Conservation (phyloP, 2,797 vertebrate genomes). For the Hemitrygon akajei region DNA sequence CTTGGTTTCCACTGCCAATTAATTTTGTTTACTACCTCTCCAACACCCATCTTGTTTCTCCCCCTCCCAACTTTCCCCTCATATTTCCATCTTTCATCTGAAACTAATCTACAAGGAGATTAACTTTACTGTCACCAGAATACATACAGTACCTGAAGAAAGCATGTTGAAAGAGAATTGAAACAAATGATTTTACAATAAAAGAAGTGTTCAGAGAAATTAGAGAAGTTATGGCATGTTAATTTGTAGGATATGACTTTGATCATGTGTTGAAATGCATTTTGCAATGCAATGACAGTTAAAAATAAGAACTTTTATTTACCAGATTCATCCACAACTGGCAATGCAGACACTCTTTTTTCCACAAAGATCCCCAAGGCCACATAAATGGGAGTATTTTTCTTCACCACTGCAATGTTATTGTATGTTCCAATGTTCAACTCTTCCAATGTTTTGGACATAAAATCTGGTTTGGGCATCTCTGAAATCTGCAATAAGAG, state of each 20-base stretch:
- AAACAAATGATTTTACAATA: slow-evolving; percentile 1
- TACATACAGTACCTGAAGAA: slow-evolving; percentile 10
- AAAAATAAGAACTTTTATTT: slow-evolving; percentile 39
- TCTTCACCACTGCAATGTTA: slow-evolving; percentile 84
- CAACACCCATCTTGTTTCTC: no score
- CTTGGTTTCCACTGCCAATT: no score
- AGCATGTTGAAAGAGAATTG: background rate
- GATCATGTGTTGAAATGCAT: background rate
- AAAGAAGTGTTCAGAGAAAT: background rate
- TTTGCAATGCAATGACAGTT: background rate
- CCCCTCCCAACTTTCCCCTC: no score
- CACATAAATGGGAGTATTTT: slow-evolving; percentile 84
- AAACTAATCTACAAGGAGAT: background rate
- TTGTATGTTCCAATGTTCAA: slow-evolving; percentile 83
- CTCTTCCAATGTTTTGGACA: slow-evolving; percentile 74
- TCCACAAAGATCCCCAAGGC: slow-evolving; percentile 95
- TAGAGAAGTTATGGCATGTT: background rate
- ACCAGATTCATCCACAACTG: slow-evolving; percentile 91
- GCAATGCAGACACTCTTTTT: slow-evolving; percentile 86
- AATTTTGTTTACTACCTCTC: no score
- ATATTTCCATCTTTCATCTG: background rate
- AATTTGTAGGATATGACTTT: no score
- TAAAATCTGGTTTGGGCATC: slow-evolving; percentile 85
- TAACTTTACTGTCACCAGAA: background rate
- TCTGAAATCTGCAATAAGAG: slow-evolving; percentile 73